Conservation (phyloP, 2,888 invertebrate species). For the Chrysodeixis includens region DNA sequence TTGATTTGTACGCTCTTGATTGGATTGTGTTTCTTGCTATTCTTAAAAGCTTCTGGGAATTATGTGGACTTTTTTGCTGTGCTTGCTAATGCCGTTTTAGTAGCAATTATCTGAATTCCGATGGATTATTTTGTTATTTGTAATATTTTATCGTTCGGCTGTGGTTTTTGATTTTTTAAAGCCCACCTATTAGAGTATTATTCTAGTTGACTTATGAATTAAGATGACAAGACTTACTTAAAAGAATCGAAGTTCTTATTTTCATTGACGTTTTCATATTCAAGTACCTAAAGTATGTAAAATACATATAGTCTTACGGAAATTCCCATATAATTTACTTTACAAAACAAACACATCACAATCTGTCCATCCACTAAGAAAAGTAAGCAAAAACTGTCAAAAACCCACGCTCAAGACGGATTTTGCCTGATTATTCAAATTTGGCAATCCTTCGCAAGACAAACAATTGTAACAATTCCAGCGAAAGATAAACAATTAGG, state of each 20-base stretch:
- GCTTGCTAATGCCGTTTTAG: background rate
- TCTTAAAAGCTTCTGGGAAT: conserved; percentile 16
- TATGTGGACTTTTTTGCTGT: conserved; percentile 21
- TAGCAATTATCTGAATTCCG: conserved; percentile 26
- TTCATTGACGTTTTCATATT: no score
- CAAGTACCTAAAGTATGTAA: no score
- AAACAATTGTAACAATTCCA: conserved; percentile 67
- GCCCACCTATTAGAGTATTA: no score
- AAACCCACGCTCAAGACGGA: conserved; percentile 43
- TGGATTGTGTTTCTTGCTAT: conserved; percentile 42
- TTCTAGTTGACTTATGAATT: no score
- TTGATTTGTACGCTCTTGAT: conserved; percentile 35
- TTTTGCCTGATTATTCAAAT: conserved; percentile 65
- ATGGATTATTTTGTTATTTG: background rate
- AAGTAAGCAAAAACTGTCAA: conserved; percentile 35
- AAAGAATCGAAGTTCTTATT: no score
- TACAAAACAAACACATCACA: conserved; percentile 49
- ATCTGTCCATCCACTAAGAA: conserved; percentile 39
- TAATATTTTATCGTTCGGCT: no score
- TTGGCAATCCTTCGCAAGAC: conserved; percentile 65
- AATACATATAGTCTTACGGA: no score
- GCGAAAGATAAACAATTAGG: conserved; percentile 72
- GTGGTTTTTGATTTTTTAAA: no score
- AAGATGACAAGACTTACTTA: no score
- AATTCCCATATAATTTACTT: background rate